Base-by-base conservation (phyloP, 1,140 invertebrate species). In the Bombus ignitus region DNA sequence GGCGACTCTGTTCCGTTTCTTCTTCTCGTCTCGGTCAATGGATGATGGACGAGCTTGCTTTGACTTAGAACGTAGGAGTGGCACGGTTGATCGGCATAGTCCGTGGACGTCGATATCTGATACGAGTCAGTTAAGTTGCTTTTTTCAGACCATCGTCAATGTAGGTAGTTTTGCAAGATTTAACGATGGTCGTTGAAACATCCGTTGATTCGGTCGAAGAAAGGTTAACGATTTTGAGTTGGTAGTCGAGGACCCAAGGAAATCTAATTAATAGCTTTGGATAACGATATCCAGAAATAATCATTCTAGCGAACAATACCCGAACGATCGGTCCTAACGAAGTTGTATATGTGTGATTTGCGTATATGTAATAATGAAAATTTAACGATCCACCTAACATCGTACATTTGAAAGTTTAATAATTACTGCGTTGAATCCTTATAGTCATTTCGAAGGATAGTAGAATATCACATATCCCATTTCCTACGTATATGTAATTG, bases 31-130 rank as follows among this genome's bases (percentile, higher is more conserved):
- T 10, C n/a, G 28, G 35, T 15, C 47, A 2, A 22, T 6, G 32
- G 32, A 74, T 74, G 81, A 83, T 76, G 42, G 35, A 75, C 44
- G 72, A 44, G 44, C 57, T 13, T 15, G 53, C 2, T 37, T 62
- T 1, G 42, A 32, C 28, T 47, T 37, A 22, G 32, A n/a, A 66
- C 35, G n/a, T 66, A 12, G 72, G 62, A 44, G 44, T 83, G 62
- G 28, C 62, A 65, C 73, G 12, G 8, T 66, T 75, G 72, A 66
- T 83, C 44, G 44, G 28, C 3, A 18, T 53, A 53, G 1, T 53
- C 59, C 9, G 28, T n/a, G 28, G 9, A 62, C 28, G 28, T 53
- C 47, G 47, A 53, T 53, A 22, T 8, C n/a, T 22, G 32, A 57
- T 81, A 65, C 6, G 32, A 53, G 47, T 53, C 47, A 2, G 12